phyloP scores from a whole-genome alignment of 2,113 vertebrate species.

The Oreocharis arfaki region DNA sequence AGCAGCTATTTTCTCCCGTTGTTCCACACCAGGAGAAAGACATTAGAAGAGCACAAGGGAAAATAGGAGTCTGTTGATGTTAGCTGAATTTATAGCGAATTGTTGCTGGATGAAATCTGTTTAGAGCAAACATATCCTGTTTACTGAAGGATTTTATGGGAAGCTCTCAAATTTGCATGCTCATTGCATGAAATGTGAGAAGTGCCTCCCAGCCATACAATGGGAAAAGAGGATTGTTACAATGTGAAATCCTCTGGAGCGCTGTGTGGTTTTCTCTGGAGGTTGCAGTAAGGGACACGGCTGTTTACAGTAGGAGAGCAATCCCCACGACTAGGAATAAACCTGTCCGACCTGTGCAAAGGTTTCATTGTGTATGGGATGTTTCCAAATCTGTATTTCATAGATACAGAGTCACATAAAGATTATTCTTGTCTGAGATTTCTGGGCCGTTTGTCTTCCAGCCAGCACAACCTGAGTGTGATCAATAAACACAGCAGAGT shows the following conservation, averaged over 20 bases:
- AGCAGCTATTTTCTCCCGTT: background rate
- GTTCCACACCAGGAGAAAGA: background rate
- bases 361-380: background rate
- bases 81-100: conserved; percentile 10
- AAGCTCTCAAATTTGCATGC: conserved; percentile 11
- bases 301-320: background rate
- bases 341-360: background rate
- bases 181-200: conserved; percentile 16
- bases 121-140: conserved; percentile 20
- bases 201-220: background rate
- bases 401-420: background rate
- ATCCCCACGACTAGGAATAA: background rate
- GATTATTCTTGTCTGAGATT: background rate
- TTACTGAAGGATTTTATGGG: conserved; percentile 23
- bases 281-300: background rate
- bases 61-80: background rate
- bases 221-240: background rate
- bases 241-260: background rate
- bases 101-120: conserved; percentile 3
- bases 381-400: background rate
- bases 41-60: background rate
- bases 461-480: background rate
- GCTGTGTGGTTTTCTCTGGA: background rate
- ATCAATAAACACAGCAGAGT: background rate
- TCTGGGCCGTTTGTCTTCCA: background rate